Evolutionary conservation across 2,113 vertebrate species (phyloP).

Genomic region (Sinocyclocheilus grahami): DNA sequence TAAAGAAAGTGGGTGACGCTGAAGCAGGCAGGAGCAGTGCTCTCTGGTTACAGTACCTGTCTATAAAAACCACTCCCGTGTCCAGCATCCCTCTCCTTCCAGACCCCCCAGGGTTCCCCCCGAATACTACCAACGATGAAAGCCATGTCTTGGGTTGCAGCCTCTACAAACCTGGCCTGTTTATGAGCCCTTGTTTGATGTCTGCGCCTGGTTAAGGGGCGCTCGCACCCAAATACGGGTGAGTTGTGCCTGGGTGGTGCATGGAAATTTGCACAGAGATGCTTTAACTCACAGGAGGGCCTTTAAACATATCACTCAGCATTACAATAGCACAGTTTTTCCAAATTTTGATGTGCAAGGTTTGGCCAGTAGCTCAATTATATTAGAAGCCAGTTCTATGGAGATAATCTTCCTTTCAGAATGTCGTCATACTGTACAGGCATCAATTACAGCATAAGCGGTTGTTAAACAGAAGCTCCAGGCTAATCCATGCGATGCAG

Average conservation of each 20-base stretch:
- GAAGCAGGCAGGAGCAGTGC: conserved; percentile 39
- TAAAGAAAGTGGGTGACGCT: conserved; percentile 59
- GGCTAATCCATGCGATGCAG: conserved; percentile 10
- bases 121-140: conserved; percentile 43
- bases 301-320: conserved; percentile 2
- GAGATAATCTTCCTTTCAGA: not conserved
- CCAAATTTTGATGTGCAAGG: not conserved
- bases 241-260: conserved; percentile 35
- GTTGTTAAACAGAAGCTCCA: not conserved
- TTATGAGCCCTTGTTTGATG: conserved; percentile 57
- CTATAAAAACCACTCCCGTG: conserved; percentile 57
- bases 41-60: conserved; percentile 64
- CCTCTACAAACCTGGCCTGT: conserved; percentile 48
- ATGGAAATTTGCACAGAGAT: conserved; percentile 7
- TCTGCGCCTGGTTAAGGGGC: conserved; percentile 34
- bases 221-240: conserved; percentile 25
- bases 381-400: not conserved
- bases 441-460: not conserved
- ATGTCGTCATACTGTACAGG: not conserved
- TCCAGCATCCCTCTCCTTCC: conserved; percentile 35
- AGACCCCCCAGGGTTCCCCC: conserved; percentile 40
- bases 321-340: not conserved
- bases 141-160: conserved; percentile 49
- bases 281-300: conserved; percentile 1
- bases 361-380: not conserved